Evolutionary conservation across 2,113 vertebrate species (phyloP).

Genomic region (Ctenomys sociabilis): DNA sequence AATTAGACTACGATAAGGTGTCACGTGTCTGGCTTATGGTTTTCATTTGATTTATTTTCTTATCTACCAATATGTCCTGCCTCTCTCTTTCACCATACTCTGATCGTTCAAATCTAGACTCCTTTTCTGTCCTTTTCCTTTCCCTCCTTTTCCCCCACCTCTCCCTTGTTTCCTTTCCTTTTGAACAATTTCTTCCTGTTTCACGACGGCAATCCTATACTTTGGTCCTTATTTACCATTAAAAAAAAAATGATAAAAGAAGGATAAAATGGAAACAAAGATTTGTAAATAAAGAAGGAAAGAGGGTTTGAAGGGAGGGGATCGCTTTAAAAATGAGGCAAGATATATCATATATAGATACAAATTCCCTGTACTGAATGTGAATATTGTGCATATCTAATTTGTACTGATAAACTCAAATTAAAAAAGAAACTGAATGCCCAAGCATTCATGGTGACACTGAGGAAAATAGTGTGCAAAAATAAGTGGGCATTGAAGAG

Average conservation of each 20-base stretch:
- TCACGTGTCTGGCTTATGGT: not conserved
- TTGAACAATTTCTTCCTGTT: not conserved
- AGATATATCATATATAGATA: not conserved
- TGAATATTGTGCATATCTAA: not conserved
- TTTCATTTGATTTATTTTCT: slow-evolving; percentile 8
- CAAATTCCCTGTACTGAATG: not conserved
- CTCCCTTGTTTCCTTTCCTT: not conserved
- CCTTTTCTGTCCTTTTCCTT: not conserved
- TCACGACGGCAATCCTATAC: not conserved
- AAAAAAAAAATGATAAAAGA: not conserved
- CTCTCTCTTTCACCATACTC: not conserved
- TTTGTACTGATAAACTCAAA: not conserved
- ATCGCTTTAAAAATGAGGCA: not conserved
- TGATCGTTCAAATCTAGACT: not conserved
- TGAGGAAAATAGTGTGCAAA: not conserved
- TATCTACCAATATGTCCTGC: not conserved
- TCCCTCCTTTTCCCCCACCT: no score
- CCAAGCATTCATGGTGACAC: not conserved
- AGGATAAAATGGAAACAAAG: not conserved
- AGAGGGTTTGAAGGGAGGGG: not conserved
- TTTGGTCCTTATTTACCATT: not conserved
- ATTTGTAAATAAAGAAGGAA: not conserved
- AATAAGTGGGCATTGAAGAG: not conserved
- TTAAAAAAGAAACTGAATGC: not conserved
- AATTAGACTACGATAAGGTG: not conserved